Evolutionary conservation across 30 jellyfish, hydroid and myxozoan genomes (phyloP).

Genomic region (Turritopsis dohrnii): DNA sequence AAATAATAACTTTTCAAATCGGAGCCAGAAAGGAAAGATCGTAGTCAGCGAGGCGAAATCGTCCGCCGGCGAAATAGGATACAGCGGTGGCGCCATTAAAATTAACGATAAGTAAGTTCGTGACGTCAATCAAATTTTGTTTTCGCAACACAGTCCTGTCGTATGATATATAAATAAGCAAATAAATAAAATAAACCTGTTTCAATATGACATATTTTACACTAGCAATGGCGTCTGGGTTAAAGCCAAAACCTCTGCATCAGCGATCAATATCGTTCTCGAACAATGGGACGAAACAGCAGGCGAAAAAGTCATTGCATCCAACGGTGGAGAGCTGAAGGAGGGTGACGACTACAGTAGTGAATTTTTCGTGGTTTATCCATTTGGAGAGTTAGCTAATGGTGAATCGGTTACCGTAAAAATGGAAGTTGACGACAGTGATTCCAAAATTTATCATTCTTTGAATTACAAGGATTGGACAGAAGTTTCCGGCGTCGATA

Average conservation of each 20-base stretch:
- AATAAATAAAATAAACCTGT: too few species aligned
- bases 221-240: conserved; percentile 1
- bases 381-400: conserved; percentile 41
- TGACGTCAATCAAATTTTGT: not conserved
- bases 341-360: conserved; percentile 34
- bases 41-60: not conserved
- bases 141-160: too few species aligned
- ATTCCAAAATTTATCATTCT: conserved; percentile 55
- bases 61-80: not conserved
- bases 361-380: conserved; percentile 57
- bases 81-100: not conserved
- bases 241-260: not conserved
- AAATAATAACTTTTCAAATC: conserved; percentile 75
- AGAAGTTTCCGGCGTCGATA: conserved; percentile 38
- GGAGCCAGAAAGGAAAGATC: conserved; percentile 85
- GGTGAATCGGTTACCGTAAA: conserved; percentile 59
- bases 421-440: conserved; percentile 44
- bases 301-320: not conserved
- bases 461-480: conserved; percentile 59
- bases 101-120: not conserved
- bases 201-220: not conserved
- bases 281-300: not conserved
- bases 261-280: not conserved
- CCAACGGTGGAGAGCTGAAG: conserved; percentile 1
- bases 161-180: too few species aligned